Evolutionary conservation across 2,113 vertebrate genomes (phyloP).

Genomic region (Atlantisia rogersi): DNA sequence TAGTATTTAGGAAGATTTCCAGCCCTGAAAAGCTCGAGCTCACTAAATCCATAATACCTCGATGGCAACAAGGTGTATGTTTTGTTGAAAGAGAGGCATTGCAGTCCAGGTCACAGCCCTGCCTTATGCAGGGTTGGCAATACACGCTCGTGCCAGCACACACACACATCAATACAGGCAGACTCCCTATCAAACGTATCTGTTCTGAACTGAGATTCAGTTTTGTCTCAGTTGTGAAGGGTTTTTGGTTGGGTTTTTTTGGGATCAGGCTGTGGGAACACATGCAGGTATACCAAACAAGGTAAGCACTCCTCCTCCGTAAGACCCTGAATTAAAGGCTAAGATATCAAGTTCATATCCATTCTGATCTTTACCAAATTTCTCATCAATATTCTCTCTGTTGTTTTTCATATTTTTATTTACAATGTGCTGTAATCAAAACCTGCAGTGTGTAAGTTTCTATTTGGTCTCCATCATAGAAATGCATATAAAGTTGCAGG

Average conservation of each 20-base stretch:
- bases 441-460: rapidly evolving
- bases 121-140: not conserved
- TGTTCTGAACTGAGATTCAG: not conserved
- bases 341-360: no score
- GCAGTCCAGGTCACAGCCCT: not conserved
- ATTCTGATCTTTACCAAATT: not conserved
- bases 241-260: not conserved
- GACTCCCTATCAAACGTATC: not conserved
- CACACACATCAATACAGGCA: not conserved
- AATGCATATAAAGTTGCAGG: not conserved
- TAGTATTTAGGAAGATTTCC: not conserved
- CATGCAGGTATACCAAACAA: not conserved
- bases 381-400: not conserved
- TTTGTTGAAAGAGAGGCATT: not conserved
- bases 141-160: no score
- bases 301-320: not conserved
- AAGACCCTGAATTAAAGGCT: not conserved
- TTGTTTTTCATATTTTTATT: not conserved
- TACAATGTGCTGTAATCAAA: not conserved
- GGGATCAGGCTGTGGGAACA: not conserved
- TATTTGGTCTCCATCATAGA: rapidly evolving
- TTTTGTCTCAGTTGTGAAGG: rapidly evolving
- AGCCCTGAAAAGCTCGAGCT: not conserved
- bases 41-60: no score
- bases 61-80: not conserved